These are phyloP conservation scores for Sepioteuthis lessoniana DNA, from an alignment of 2,888 invertebrate species.

Conservation along the genomic window DNA sequence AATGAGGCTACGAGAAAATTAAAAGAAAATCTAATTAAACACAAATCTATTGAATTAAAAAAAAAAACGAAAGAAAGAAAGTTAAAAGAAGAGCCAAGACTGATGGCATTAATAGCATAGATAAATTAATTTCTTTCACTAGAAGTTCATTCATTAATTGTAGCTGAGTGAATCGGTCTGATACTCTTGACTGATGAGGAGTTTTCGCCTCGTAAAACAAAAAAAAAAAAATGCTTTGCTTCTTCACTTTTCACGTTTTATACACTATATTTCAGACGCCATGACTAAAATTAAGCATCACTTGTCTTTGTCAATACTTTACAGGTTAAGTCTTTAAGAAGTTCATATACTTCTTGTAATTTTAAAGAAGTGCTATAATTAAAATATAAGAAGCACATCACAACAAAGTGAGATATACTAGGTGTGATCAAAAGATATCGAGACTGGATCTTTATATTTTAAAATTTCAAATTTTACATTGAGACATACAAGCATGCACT, in stretches of 20 bases:
- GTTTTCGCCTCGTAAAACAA: constrained; percentile 12
- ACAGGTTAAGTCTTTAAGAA: not conserved
- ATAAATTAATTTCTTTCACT: not conserved
- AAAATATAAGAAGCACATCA: not conserved
- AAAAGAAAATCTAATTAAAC: constrained; percentile 33
- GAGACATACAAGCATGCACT: no score
- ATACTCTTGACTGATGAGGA: constrained; percentile 33
- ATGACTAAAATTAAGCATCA: not conserved
- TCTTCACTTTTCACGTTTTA: not conserved
- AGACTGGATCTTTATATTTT: no score
- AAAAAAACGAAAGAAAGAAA: not conserved
- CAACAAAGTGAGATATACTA: no score
- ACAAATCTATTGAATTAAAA: constrained; percentile 2
- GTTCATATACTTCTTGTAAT: not conserved
- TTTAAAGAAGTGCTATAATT: not conserved
- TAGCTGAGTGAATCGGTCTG: constrained; percentile 33
- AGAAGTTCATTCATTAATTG: not conserved
- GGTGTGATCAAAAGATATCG: no score
- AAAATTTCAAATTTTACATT: no score
- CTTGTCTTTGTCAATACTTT: not conserved
- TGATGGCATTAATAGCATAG: not conserved
- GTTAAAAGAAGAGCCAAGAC: not conserved
- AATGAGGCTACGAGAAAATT: not conserved
- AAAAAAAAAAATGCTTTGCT: no score
- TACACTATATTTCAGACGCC: not conserved